Percentiles rank a stretch among this genome's conserved stretches.
Evolutionary conservation across 1,140 invertebrate species (phyloP).

Genomic region (Eriocheir sinensis): DNA sequence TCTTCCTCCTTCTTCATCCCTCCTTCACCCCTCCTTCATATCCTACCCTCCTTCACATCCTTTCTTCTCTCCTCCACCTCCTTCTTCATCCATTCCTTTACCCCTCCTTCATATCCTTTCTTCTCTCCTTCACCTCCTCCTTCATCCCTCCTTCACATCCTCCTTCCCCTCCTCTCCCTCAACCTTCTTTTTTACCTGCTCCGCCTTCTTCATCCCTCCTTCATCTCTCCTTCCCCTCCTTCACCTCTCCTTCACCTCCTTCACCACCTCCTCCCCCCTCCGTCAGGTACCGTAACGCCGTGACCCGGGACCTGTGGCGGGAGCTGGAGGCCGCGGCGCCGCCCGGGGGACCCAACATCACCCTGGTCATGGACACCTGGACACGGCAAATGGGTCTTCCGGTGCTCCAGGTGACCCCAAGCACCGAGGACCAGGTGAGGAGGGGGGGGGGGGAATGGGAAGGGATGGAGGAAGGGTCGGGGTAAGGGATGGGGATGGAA

Average conservation of each 20-base stretch:
- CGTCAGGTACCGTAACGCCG: conserved; percentile 87
- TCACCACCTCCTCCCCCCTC: not conserved
- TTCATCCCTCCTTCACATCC: not conserved
- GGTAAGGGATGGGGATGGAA: not conserved
- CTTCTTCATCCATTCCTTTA: not conserved
- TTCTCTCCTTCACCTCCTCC: no score
- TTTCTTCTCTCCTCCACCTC: not conserved
- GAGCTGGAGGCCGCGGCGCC: conserved; percentile 82
- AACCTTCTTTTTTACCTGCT: not conserved
- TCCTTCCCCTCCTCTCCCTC: not conserved
- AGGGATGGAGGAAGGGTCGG: not conserved
- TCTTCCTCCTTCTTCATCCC: no score
- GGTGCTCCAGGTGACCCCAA: conserved; percentile 84
- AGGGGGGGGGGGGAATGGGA: not conserved
- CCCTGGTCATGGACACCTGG: conserved; percentile 95
- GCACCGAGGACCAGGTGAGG: conserved; percentile 36
- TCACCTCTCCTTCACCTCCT: conserved; percentile 75
- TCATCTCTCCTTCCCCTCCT: not conserved
- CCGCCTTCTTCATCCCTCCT: not conserved
- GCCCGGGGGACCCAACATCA: conserved; percentile 83
- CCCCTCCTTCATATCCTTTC: not conserved
- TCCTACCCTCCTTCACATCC: no score
- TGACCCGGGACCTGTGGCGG: conserved; percentile 89
- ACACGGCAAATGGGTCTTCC: conserved; percentile 96
- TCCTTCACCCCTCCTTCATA: no score